phyloP scores from a whole-genome alignment of 2,113 vertebrate genomes.

The Sciurus niger region DNA sequence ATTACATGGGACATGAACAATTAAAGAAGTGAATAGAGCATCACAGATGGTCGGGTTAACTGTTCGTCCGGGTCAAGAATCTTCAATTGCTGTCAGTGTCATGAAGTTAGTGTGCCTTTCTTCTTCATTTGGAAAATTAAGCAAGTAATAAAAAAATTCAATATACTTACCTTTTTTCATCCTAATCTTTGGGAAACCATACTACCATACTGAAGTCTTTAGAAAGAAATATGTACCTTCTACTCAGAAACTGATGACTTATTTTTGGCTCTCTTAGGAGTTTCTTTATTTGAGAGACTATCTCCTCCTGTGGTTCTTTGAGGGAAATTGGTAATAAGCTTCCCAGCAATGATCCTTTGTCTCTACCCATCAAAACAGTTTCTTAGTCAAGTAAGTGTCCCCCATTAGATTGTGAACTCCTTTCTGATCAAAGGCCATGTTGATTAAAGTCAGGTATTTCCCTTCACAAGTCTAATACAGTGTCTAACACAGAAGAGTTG shows the following conservation, averaged over 20 bases:
- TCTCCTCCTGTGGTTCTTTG: background rate
- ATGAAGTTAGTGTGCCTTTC: background rate
- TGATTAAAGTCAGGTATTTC: slow-evolving; percentile 52
- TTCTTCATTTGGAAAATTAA: background rate
- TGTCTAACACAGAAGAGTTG: background rate
- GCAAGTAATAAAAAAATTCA: background rate
- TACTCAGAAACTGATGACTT: background rate
- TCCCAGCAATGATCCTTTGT: background rate
- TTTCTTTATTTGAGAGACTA: background rate
- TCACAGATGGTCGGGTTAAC: background rate
- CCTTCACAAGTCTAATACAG: background rate
- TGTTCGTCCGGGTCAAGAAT: background rate
- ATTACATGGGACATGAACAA: background rate
- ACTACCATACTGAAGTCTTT: background rate
- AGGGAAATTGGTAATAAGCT: background rate
- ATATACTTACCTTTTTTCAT: background rate
- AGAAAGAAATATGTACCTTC: background rate
- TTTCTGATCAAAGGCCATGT: background rate
- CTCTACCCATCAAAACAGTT: background rate
- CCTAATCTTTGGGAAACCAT: background rate
- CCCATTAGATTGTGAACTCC: background rate
- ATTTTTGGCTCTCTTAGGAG: background rate
- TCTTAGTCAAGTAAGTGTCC: background rate
- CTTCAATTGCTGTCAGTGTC: background rate
- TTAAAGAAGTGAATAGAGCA: background rate